Percentiles rank a stretch among this genome's conserved stretches.
Evolutionary conservation across 2,888 invertebrate species (phyloP).

Genomic region (Oscheius myriophilus): DNA sequence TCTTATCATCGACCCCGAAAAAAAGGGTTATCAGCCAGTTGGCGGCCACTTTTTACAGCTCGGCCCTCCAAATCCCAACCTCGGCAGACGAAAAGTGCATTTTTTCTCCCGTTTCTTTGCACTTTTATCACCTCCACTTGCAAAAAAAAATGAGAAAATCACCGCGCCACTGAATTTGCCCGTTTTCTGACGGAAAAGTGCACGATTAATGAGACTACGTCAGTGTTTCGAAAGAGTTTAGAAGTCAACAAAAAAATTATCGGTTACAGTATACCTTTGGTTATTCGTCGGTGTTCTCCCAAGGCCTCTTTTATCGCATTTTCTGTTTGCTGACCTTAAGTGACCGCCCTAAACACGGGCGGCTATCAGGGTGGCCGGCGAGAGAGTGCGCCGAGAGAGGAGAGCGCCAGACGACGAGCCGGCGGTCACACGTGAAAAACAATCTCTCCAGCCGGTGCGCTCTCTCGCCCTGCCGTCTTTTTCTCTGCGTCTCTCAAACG

Average conservation of each 20-base stretch:
- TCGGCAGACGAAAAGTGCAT: not conserved
- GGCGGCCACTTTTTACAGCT: no score
- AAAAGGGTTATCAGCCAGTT: no score
- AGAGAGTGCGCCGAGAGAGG: constrained; percentile 19
- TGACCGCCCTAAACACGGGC: constrained; percentile 32
- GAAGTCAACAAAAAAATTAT: not conserved
- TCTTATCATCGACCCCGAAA: not conserved
- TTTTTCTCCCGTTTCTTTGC: not conserved
- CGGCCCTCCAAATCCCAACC: no score
- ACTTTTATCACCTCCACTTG: not conserved
- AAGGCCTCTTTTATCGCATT: constrained; percentile 27
- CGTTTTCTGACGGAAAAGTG: no score
- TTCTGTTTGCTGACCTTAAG: constrained; percentile 36
- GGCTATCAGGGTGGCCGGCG: constrained; percentile 22
- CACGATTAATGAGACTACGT: no score
- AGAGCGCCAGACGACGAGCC: constrained; percentile 18
- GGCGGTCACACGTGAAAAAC: constrained; percentile 35
- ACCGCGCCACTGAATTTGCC: no score
- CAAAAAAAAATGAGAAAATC: not conserved
- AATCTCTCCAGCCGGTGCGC: constrained; percentile 35
- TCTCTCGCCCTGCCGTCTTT: constrained; percentile 24
- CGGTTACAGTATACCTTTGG: not conserved
- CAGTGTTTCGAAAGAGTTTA: no score
- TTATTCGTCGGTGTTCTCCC: no score
- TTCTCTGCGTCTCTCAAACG: constrained; percentile 9